Evolutionary conservation across 2,888 invertebrate species (phyloP).

Genomic region (Heliconius hortense): DNA sequence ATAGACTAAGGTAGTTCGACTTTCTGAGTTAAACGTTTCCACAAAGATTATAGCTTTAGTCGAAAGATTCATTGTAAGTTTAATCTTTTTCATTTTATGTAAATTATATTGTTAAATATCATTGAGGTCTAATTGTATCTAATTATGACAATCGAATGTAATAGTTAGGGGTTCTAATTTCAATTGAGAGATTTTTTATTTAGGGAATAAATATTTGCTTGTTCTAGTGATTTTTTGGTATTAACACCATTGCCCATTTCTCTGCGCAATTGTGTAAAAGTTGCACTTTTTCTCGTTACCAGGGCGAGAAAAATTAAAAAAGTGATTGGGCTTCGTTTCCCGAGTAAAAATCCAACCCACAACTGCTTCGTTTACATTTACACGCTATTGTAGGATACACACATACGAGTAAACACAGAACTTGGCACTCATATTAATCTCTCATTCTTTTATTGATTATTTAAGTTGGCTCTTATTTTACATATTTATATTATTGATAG

Average conservation of each 20-base stretch:
- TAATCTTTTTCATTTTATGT: background rate
- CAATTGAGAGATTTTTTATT: background rate
- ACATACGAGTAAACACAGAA: too few relatives aligned
- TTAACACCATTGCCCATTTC: background rate
- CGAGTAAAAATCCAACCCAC: background rate
- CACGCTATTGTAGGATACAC: background rate
- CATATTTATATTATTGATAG: too few relatives aligned
- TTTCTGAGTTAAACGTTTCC: conserved; percentile 33
- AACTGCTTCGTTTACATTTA: background rate
- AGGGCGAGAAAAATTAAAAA: background rate
- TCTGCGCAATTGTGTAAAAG: background rate
- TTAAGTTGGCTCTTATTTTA: too few relatives aligned
- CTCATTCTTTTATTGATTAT: too few relatives aligned
- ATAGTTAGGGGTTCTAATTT: background rate
- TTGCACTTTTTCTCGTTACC: background rate
- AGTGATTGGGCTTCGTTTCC: fast-evolving
- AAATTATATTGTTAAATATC: background rate
- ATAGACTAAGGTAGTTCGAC: conserved; percentile 36
- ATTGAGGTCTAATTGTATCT: background rate
- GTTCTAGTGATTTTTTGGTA: background rate
- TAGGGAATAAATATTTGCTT: background rate
- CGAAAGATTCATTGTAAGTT: conserved; percentile 12
- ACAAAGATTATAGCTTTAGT: conserved; percentile 29
- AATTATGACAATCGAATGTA: background rate
- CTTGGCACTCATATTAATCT: too few relatives aligned